Evolutionary conservation across 2,888 invertebrate species (phyloP), one percentile per base, ranked within the genome.

Genomic region (Omphaloscelis lunosa): DNA sequence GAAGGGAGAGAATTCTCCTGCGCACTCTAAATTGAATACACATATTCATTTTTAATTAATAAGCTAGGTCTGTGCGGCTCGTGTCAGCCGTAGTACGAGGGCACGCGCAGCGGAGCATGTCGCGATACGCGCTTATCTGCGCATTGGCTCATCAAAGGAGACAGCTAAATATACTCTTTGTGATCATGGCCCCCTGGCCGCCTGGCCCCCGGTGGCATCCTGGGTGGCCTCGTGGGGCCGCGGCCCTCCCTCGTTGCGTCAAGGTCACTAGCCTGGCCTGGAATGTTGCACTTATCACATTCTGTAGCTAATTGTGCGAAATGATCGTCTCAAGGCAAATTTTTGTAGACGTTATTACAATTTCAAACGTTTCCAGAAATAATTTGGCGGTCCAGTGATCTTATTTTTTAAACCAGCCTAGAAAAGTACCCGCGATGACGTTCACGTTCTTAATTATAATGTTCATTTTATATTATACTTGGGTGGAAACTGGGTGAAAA

Each of bases 81-180:
- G 51, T 75, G 83, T 83, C 87, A 86, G 68, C 68, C 77, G 75
- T 83, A 83, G 79, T 75, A 77, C 82, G 88, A 86, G 88, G 89
- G 85, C 89, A 88, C 79, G 86, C 86, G 88, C 91, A 90, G 72
- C 87, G 89, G 87, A 89, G 89, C 91, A 90, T 92, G 88, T 84
- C 89, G 86, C 90, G 92, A 93, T 92, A 93, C 89, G 90, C 85
- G 93, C 92, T 93, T 94, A 94, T 94, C 93, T 91, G 90, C 89
- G 89, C 90, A 88, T 86, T 91, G 89, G 89, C 91, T 93, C 93
- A 94, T 94, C 94, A 93, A 94, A 94, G 93, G 92, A 92, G 89
- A 84, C 84, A 78, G 91, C 93, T 94, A 94, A 93, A 94, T 93
- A 94, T 93, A 93, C 90, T 90, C 91, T 89, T 91, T 93, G 91